phyloP scores from a whole-genome alignment of 2,888 invertebrate species.

The Leptopilina syphax region DNA sequence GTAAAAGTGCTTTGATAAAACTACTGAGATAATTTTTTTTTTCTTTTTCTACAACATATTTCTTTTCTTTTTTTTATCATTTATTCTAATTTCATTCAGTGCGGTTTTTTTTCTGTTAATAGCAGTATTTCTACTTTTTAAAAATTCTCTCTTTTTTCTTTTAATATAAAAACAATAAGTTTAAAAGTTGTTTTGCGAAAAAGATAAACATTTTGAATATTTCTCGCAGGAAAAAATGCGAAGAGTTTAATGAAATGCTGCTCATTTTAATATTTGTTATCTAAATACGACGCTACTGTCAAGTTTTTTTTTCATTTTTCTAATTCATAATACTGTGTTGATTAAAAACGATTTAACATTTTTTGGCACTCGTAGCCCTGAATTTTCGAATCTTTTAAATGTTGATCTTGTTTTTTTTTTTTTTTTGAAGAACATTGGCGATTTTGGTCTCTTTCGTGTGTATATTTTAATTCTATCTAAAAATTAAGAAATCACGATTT shows the following conservation, averaged over 20 bases:
- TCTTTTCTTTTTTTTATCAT: not conserved
- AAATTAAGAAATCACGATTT: conserved; percentile 20
- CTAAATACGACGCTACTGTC: conserved; percentile 4
- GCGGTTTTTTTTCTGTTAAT: not conserved
- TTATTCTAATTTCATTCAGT: conserved; percentile 10
- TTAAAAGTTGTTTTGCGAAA: not conserved
- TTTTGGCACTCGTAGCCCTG: conserved; percentile 37
- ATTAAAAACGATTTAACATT: conserved; percentile 12
- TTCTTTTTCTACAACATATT: not conserved
- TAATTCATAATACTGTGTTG: conserved; percentile 8
- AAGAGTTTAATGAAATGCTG: conserved; percentile 7
- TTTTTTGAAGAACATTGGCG: conserved; percentile 15
- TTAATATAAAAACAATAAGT: conserved; percentile 7
- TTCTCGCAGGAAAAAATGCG: conserved; percentile 19
- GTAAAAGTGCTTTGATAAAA: conserved; percentile 24
- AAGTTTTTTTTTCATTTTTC: conserved; percentile 2
- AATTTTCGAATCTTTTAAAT: conserved; percentile 4
- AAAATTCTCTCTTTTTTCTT: not conserved
- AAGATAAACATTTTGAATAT: conserved; percentile 2
- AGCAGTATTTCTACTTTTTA: conserved; percentile 17
- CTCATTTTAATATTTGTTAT: not conserved
- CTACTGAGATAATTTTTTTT: conserved; percentile 25
- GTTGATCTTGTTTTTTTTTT: not conserved
- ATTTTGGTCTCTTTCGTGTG: conserved; percentile 30
- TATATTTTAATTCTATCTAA: conserved; percentile 13